Base-by-base conservation (phyloP, 2,797 vertebrate genomes). In the Champsocephalus gunnari region DNA sequence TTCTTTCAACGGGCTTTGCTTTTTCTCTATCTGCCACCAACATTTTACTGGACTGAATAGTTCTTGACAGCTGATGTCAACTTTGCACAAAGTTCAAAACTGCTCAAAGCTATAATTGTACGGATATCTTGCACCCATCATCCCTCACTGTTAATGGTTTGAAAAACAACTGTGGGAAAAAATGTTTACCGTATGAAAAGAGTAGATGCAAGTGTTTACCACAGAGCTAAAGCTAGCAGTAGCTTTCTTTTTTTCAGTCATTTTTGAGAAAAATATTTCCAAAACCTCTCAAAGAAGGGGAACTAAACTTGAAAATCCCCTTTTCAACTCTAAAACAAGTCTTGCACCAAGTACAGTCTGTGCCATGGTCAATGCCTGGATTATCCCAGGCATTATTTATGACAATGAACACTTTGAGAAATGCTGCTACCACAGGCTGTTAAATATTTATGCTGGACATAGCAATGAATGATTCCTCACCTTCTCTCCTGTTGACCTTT, bases 401-500 rank as follows among this genome's bases (percentile, higher is more conserved):
- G 59, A 69, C 16, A 54, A 28, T 70, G 45, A 41, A 49, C 59
- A n/a, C 17, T 8, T 53, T 6, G 8, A 50, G 70, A 73, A 49
- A 51, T 58, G n/a, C 3, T 2, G 1, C 60, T 21, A 57, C 5
- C 34, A 56, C 48, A 12, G 7, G 28, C 7, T 5, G 19, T 70
- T 44, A 56, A 66, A 66, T 63, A 45, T 69, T 81, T n/a, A 41
- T 48, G 28, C n/a, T 56, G 34, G 50, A 48, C 17, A 48, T 8
- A 67, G 19, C 12, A 70, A 16, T 24, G 4, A 72, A 51, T 51
- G 17, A 63, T 34, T 73, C 12, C 85, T 88, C 66, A 95, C 95
- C 94, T 84, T 95, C 94, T 93, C 92, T 93, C 70, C 89, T 90
- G 91, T 94, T 94, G 89, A 95, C 92, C 79, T 93, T 95, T 10